phyloP scores from a whole-genome alignment of 1,140 invertebrate genomes.

The Pygmarrhopalites habei region DNA sequence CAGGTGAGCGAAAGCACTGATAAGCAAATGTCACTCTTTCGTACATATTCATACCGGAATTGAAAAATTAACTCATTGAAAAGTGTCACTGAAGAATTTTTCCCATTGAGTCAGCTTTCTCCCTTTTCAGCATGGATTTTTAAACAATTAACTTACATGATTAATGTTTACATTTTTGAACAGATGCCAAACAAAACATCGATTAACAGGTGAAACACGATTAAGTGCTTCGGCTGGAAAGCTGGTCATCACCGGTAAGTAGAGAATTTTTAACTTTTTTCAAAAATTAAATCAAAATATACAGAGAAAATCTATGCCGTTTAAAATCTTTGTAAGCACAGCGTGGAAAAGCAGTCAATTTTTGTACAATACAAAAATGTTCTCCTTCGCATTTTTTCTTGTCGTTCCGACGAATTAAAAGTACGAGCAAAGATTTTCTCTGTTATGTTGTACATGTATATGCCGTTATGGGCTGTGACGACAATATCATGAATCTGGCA shows the following conservation, averaged over 20 bases:
- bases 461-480: slow-evolving; percentile 37
- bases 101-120: no score
- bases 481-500: slow-evolving; percentile 35
- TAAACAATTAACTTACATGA: no score
- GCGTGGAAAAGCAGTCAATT: not conserved
- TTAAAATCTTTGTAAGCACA: no score
- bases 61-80: not conserved
- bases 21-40: not conserved
- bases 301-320: slow-evolving; percentile 3
- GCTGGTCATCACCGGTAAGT: slow-evolving; percentile 89
- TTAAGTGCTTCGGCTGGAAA: slow-evolving; percentile 86
- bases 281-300: no score
- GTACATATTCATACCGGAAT: not conserved
- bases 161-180: no score
- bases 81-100: no score
- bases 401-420: no score
- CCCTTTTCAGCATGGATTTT: no score
- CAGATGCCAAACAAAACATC: slow-evolving; percentile 89
- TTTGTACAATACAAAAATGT: no score
- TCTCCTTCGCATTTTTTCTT: no score
- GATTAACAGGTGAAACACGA: slow-evolving; percentile 85
- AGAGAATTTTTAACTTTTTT: slow-evolving; percentile 12
- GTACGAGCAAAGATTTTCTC: not conserved
- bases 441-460: not conserved
- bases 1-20: slow-evolving; percentile 21